Conservation (phyloP, 2,113 vertebrate genomes). For the Zosterops lateralis region DNA sequence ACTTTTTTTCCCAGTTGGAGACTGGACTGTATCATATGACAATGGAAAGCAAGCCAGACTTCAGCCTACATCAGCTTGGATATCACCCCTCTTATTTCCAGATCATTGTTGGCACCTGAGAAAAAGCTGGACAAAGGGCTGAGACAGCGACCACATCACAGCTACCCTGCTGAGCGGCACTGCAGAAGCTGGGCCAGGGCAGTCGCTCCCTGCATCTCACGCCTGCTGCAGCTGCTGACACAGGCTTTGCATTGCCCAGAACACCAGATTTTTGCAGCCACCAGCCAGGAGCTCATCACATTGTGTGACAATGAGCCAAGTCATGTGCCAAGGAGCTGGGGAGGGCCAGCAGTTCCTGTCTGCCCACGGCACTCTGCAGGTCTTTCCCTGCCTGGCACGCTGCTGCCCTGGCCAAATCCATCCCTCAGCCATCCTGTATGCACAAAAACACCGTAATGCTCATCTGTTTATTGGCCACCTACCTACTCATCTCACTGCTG, state of each 20-base stretch:
- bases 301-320: not conserved
- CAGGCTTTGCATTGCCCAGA: not conserved
- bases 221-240: not conserved
- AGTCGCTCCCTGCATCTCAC: rapidly evolving
- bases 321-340: rapidly evolving
- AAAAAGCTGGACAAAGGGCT: not conserved
- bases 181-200: not conserved
- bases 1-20: not conserved
- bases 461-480: rapidly evolving
- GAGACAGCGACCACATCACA: not conserved
- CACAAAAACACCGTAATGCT: rapidly evolving
- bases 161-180: rapidly evolving
- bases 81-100: not conserved
- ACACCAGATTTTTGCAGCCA: not conserved
- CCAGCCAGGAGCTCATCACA: not conserved
- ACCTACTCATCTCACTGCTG: not conserved
- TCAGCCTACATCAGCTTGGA: not conserved
- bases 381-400: rapidly evolving
- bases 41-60: not conserved
- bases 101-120: not conserved
- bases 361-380: rapidly evolving
- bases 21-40: not conserved
- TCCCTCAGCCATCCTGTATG: rapidly evolving
- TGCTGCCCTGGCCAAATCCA: not conserved
- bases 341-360: rapidly evolving